Evolutionary conservation across 2,888 invertebrate genomes (phyloP).

Genomic region (Ochropleura leucogaster): DNA sequence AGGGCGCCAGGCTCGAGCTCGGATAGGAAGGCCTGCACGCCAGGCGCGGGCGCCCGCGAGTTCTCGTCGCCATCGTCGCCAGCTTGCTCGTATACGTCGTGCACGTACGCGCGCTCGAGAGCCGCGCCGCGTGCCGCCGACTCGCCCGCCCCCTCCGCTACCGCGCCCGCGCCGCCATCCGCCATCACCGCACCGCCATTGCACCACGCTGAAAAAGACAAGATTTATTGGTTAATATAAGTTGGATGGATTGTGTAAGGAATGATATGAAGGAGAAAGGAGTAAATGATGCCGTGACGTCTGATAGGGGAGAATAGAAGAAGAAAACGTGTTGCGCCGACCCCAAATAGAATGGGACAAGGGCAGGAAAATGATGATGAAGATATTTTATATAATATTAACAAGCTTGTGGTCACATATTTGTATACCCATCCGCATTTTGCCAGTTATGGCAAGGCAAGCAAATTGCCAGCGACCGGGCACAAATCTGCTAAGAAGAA

Average conservation of each 20-base stretch:
- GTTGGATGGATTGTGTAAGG: no score
- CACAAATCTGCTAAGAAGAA: neutral
- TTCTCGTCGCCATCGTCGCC: constrained; percentile 91
- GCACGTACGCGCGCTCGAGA: constrained; percentile 94
- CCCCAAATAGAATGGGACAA: no score
- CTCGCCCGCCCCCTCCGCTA: constrained; percentile 75
- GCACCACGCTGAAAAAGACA: constrained; percentile 77
- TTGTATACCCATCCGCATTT: no score
- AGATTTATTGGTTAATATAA: neutral
- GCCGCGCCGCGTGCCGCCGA: constrained; percentile 82
- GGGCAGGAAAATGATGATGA: no score
- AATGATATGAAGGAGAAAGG: no score
- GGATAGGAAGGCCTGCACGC: constrained; percentile 95
- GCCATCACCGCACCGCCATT: constrained; percentile 89
- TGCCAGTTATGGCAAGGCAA: neutral
- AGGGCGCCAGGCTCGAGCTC: constrained; percentile 97
- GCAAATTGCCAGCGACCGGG: neutral
- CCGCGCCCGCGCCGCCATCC: constrained; percentile 82
- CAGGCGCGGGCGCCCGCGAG: constrained; percentile 90
- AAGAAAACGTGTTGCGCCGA: no score
- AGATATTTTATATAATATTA: no score
- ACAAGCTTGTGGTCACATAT: no score
- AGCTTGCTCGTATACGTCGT: constrained; percentile 98
- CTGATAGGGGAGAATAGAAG: no score
- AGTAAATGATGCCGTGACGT: no score